Percentiles rank a stretch among this genome's conserved stretches.
Conservation (phyloP, 1,140 invertebrate genomes). For the Reticulitermes speratus region DNA sequence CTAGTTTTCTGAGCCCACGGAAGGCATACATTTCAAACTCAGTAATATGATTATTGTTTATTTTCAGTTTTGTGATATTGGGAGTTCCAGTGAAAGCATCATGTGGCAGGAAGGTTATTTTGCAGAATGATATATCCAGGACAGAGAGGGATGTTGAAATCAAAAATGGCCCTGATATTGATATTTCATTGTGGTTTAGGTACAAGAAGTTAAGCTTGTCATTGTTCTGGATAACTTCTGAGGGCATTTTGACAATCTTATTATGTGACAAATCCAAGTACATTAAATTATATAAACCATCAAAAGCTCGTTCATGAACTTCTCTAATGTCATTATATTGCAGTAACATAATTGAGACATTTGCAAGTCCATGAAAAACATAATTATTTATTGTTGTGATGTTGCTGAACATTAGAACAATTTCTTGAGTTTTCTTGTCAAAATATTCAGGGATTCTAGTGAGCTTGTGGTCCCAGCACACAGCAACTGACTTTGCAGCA, state of each 20-base stretch:
- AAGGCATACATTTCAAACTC: neutral
- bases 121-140: neutral
- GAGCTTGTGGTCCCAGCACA: neutral
- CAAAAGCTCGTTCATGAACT: neutral
- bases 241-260: neutral
- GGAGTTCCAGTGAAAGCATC: neutral
- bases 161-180: slow-evolving; percentile 4
- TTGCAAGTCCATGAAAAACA: neutral
- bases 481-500: neutral
- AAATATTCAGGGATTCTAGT: neutral
- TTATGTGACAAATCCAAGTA: neutral
- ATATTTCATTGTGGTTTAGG: neutral
- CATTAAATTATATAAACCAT: neutral
- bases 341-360: neutral
- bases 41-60: neutral
- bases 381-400: neutral
- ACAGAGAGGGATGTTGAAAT: neutral
- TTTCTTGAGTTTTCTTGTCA: neutral
- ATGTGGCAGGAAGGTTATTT: neutral
- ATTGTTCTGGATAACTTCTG: neutral
- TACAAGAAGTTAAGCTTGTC: neutral
- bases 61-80: neutral
- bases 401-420: neutral
- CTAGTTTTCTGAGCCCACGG: neutral
- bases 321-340: neutral